Conservation (phyloP, 1,140 invertebrate genomes). For the Bombus waltoni region DNA sequence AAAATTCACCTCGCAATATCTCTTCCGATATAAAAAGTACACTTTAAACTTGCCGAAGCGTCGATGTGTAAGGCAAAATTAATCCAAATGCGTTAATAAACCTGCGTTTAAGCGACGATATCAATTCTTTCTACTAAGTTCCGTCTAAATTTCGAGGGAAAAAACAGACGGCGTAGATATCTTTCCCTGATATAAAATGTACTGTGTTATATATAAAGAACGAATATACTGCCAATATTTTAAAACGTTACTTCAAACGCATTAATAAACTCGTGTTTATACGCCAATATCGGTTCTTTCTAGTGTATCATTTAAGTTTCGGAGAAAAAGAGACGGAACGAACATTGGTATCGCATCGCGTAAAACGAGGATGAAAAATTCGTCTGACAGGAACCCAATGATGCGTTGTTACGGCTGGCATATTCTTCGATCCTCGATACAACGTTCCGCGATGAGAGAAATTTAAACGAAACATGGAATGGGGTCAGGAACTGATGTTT, state of each 20-base stretch:
- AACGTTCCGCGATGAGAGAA: slow-evolving; percentile 21
- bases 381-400: slow-evolving; percentile 20
- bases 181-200: no score
- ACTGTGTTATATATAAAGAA: neutral
- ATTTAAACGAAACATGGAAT: slow-evolving; percentile 36
- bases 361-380: slow-evolving; percentile 27
- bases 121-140: no score
- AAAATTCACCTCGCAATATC: no score
- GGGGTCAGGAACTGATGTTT: slow-evolving; percentile 44
- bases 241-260: neutral
- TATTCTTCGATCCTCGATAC: slow-evolving; percentile 45
- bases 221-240: neutral
- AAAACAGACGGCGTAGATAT: no score
- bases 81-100: no score
- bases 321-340: no score
- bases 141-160: no score
- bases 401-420: slow-evolving; percentile 33
- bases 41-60: no score
- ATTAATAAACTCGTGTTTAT: neutral
- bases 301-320: neutral
- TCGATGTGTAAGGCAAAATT: no score
- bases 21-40: no score
- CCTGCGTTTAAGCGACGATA: no score
- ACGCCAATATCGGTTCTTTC: neutral
- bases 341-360: neutral